phyloP scores from a whole-genome alignment of 2,888 invertebrate species.

The Alentia gelatinosa region DNA sequence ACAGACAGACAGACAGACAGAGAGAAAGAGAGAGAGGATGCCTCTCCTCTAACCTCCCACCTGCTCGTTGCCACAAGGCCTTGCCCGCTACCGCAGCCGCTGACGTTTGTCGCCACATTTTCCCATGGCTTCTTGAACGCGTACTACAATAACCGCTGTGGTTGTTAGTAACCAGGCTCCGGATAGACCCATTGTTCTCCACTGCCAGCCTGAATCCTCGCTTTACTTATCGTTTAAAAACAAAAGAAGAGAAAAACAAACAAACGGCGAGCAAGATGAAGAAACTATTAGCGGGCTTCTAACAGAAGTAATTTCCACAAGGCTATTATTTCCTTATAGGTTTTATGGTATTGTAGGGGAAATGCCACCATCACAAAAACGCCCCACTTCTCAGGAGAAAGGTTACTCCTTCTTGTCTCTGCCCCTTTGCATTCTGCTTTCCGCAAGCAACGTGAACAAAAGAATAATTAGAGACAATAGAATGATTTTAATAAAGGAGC shows the following conservation, averaged over 20 bases:
- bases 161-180: too few relatives aligned
- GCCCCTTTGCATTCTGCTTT: not conserved
- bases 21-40: too few relatives aligned
- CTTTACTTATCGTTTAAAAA: too few relatives aligned
- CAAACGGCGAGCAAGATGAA: too few relatives aligned
- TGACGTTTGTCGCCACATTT: not conserved
- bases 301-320: not conserved
- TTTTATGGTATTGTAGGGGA: not conserved
- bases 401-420: not conserved
- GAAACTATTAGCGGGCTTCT: too few relatives aligned
- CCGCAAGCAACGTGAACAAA: not conserved
- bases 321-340: constrained; percentile 4
- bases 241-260: not conserved
- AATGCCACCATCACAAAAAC: not conserved
- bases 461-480: not conserved
- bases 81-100: not conserved
- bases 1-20: too few relatives aligned
- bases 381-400: not conserved
- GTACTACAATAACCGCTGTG: too few relatives aligned
- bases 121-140: too few relatives aligned
- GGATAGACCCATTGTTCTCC: too few relatives aligned
- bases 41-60: too few relatives aligned
- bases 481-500: not conserved
- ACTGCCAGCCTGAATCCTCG: too few relatives aligned
- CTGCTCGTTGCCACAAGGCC: too few relatives aligned